These are phyloP conservation scores for Morpho helenor DNA, from an alignment of 2,888 invertebrate species.

Conservation along the genomic window DNA sequence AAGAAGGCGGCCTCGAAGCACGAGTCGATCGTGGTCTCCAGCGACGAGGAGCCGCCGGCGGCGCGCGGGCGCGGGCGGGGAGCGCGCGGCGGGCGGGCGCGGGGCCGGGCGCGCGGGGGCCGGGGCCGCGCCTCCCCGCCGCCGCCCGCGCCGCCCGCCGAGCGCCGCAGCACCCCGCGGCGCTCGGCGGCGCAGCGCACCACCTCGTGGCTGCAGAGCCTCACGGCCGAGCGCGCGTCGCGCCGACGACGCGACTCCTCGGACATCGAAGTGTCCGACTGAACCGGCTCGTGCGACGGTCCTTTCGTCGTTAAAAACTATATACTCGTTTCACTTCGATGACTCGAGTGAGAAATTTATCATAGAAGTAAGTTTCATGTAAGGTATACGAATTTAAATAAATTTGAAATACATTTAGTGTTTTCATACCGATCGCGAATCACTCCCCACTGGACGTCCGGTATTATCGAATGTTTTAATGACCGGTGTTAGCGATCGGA, in stretches of 20 bases:
- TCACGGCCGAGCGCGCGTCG: slow-evolving; percentile 35
- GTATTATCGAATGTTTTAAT: too few species aligned
- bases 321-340: too few species aligned
- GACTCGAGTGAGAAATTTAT: too few species aligned
- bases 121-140: slow-evolving; percentile 22
- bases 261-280: slow-evolving; percentile 57
- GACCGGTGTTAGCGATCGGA: too few species aligned
- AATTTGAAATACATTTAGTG: too few species aligned
- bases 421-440: too few species aligned
- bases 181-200: slow-evolving; percentile 58
- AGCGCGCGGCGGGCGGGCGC: slow-evolving; percentile 30
- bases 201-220: slow-evolving; percentile 52
- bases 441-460: too few species aligned
- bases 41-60: slow-evolving; percentile 49
- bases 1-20: slow-evolving; percentile 37
- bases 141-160: slow-evolving; percentile 29
- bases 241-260: slow-evolving; percentile 48
- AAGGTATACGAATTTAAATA: too few species aligned
- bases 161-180: slow-evolving; percentile 62
- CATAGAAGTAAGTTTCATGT: too few species aligned
- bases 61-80: slow-evolving; percentile 26
- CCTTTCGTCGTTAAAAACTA: too few species aligned
- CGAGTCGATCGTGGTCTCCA: slow-evolving; percentile 50
- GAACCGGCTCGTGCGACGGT: neutral
- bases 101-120: slow-evolving; percentile 27